Base-by-base conservation (phyloP, 2,797 vertebrate species). In the Champsocephalus gunnari region DNA sequence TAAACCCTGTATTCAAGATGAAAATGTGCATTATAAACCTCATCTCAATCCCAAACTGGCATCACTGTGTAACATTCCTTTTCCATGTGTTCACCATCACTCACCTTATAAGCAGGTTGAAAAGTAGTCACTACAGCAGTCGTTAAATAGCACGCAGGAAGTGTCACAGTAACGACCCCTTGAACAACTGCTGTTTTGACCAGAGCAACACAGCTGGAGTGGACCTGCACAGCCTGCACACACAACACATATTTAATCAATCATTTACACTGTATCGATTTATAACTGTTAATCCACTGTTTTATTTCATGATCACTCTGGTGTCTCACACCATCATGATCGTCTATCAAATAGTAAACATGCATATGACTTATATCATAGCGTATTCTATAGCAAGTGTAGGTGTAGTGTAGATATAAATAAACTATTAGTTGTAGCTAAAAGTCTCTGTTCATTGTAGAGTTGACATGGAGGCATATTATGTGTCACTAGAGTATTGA, bases 101-200 rank as follows among this genome's bases (percentile, higher is more conserved):
- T 86, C 50, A 92, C 88, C 0, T 69, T 70, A 16, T 12, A 0
- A 7, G 73, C 92, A 94, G 64, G 80, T 86, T 44, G 73, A 34
- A 0, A 0, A 11, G 75, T 80, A 88, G 80, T 93, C 91, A 34
- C 10, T 0, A 74, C 92, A 93, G 73, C 92, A 93, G 81, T 93
- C 91, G 0, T 2, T 0, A 0, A 0, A 0, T 0, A 0, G 0
- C 8, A 71, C 0, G 17, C 93, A 94, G 8, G 0, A 0, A 14
- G 85, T 6, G 4, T 94, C 92, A 82, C 93, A 94, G 54, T 0
- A 92, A 81, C 93, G 93, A 0, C 1, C 58, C 14, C 83, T 84
- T 4, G 0, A 0, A 63, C 93, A 93, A 51, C 0, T 12, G 17
- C 0, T 0, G 58, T 88, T 71, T 1, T 0, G 0, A 21, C 86